Base-by-base conservation (phyloP, 1,140 invertebrate species). In the Cotesia typhae region DNA sequence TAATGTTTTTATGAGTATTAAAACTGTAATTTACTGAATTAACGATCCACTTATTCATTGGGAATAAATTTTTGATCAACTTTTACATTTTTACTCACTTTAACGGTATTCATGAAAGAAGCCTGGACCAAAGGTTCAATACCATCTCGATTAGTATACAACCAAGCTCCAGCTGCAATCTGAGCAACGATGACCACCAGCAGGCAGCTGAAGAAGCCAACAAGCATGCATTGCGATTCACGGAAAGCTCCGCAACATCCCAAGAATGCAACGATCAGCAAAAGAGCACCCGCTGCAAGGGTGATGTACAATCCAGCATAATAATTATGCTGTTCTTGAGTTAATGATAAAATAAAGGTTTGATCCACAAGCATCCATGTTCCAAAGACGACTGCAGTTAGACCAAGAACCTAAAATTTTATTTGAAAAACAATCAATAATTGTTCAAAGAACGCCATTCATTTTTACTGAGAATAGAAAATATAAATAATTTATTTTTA, bases 171-270 rank as follows among this genome's bases (percentile, higher is more conserved):
- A 64, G 91, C 91, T 1, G 92, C 92, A 51, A 94, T 89, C 88
- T 94, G 92, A 17, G 91, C 92, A n/a, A 94, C 92, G 78, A 94
- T 88, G 57, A 94, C 90, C n/a, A 94, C 88, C 53, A 95, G 83
- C 57, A 94, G 87, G 55, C 93, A 88, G 75, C 91, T 91, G 81
- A 94, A 92, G 83, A 93, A 94, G 88, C 92, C 83, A 72, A 94
- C 90, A 7, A 99, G 89, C 89, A 97, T 91, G 84, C 94, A 95
- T 78, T 93, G 93, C 72, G 92, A 96, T 85, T 97, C 95, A 75
- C 92, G 91, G 66, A 94, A 91, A 9, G 95, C 94, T 35, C 96
- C 96, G 83, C 94, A 96, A 82, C 96, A 98, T 67, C 96, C 97
- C 38, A 97, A 90, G 85, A 98, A 94, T 0, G 95, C 93, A 28